Conservation (phyloP, 2,888 invertebrate genomes). For the Opisthograptis luteolata region DNA sequence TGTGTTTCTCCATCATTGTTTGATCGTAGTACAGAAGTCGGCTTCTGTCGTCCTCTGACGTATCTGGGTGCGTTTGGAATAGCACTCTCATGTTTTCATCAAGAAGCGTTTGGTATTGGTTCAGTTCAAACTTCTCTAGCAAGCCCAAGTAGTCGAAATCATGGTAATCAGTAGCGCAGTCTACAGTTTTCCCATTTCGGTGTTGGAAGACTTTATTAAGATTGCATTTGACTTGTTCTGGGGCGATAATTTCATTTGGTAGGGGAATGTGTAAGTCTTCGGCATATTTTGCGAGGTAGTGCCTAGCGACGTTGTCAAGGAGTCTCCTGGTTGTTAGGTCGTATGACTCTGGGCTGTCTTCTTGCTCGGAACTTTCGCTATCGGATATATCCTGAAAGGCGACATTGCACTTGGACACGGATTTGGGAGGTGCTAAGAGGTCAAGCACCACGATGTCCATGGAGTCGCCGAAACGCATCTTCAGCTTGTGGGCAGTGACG, state of each 20-base stretch:
- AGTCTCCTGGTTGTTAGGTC: conserved; percentile 39
- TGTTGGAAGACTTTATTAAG: conserved; percentile 69
- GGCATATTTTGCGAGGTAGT: conserved; percentile 59
- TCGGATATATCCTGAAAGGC: conserved; percentile 50
- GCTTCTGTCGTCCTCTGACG: conserved; percentile 42
- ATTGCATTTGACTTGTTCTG: conserved; percentile 41
- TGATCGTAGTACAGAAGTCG: conserved; percentile 63
- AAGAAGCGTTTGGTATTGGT: conserved; percentile 66
- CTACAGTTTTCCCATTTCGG: conserved; percentile 57
- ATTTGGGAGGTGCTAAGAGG: conserved; percentile 40
- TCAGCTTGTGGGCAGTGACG: conserved; percentile 73
- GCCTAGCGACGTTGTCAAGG: conserved; percentile 55
- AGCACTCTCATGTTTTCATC: conserved; percentile 62
- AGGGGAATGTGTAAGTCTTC: conserved; percentile 64
- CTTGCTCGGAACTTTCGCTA: conserved; percentile 31
- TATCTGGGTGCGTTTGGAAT: conserved; percentile 51
- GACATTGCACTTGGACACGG: conserved; percentile 57
- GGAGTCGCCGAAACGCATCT: conserved; percentile 67
- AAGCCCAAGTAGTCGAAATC: conserved; percentile 65
- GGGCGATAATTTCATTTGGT: conserved; percentile 58
- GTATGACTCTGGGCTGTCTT: conserved; percentile 19
- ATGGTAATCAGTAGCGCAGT: conserved; percentile 57
- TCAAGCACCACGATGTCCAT: conserved; percentile 74
- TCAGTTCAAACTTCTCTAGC: conserved; percentile 69
- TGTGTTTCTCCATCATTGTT: conserved; percentile 71